phyloP scores from a whole-genome alignment of 2,888 invertebrate genomes.

The Oligia latruncula region DNA sequence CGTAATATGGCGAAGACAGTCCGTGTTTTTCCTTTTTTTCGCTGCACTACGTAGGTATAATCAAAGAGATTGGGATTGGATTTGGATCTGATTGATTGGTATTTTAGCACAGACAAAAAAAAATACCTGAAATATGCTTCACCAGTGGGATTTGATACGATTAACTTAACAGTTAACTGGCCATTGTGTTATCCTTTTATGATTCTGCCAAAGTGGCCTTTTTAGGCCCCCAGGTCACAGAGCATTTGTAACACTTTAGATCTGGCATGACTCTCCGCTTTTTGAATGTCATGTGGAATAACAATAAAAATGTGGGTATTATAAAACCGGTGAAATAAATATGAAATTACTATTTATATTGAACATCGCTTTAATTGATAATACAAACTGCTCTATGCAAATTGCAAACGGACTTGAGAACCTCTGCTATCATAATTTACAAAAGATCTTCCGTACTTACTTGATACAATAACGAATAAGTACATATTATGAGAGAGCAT shows the following conservation, averaged over 20 bases:
- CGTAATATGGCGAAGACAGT: too few relatives aligned
- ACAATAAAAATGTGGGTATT: not conserved
- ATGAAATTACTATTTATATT: not conserved
- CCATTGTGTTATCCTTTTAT: too few relatives aligned
- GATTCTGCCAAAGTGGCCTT: too few relatives aligned
- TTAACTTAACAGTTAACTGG: too few relatives aligned
- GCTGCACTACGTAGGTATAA: too few relatives aligned
- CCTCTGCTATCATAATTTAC: slow-evolving; percentile 19
- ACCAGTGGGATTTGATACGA: too few relatives aligned
- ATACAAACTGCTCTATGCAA: slow-evolving; percentile 14
- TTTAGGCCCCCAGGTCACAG: too few relatives aligned
- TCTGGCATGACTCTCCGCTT: not conserved
- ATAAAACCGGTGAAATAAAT: not conserved
- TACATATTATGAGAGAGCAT: slow-evolving; percentile 69
- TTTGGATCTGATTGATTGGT: too few relatives aligned
- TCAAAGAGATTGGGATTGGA: too few relatives aligned
- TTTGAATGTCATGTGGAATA: not conserved
- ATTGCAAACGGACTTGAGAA: slow-evolving; percentile 17
- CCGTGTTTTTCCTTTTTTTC: too few relatives aligned
- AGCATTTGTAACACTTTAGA: not conserved
- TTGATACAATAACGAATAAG: not conserved
- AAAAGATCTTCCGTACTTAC: not conserved
- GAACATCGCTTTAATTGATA: slow-evolving; percentile 37
- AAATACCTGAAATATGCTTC: too few relatives aligned
- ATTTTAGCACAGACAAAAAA: too few relatives aligned